Evolutionary conservation across 1,140 invertebrate species (phyloP), one percentile per base, ranked within the genome.

Genomic region (Hetaerina americana): DNA sequence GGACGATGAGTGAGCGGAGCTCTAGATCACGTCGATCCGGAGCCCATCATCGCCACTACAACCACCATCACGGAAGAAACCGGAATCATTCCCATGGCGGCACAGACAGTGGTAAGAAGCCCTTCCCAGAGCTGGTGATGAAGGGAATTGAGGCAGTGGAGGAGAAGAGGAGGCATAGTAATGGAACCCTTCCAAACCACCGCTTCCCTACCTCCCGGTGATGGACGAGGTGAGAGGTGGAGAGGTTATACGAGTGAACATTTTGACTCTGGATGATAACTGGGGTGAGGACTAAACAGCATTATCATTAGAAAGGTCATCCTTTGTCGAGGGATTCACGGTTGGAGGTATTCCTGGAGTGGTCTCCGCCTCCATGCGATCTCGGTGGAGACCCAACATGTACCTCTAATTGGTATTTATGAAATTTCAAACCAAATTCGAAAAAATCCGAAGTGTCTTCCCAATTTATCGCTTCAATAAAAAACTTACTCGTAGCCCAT

Each of bases 171-270:
- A 84, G n/a, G n/a, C n/a, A n/a, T n/a, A 71, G 79, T 76, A 75
- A 92, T 90, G 90, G 88, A 89, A 67, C 89, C 89, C 26, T 91
- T 90, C 77, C 90, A 92, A 81, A 91, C 90, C n/a, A 89, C 88
- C 73, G 89, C 91, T 0, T 91, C 89, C 75, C 85, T 91, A 68
- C 22, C 40, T 12, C 40, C 40, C 15, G 86, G 88, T 67, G 87
- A 88, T 74, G 86, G 89, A 74, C 86, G 83, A 67, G 86, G 86
- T 5, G 85, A 86, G n/a, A 82, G 91, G 87, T 3, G 89, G 91
- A 78, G 91, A 95, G 81, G 90, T 93, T 5, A 93, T 94, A 57
- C 92, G 94, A 82, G 94, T 96, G 68, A 93, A 96, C 82, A 96
- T 96, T 74, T 80, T 98, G 66, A 94, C 94, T 0, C 85, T 87